Conservation (phyloP, 2,113 vertebrate species). For the Platichthys stellatus region DNA sequence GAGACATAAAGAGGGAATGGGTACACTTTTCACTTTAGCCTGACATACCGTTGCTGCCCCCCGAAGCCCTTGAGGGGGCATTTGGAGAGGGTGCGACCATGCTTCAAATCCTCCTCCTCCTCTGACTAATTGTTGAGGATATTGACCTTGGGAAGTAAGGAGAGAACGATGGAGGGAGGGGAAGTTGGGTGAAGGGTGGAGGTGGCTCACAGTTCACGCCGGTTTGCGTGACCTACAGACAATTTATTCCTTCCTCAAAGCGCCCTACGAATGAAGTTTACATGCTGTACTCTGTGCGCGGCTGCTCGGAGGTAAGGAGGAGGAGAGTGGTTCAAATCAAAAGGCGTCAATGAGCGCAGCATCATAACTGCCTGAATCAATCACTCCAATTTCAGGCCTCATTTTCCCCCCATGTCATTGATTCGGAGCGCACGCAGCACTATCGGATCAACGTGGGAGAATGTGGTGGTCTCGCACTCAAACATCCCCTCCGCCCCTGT, state of each 20-base stretch:
- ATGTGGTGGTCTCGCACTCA: conserved; percentile 47
- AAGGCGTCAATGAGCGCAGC: conserved; percentile 57
- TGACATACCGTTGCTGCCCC: conserved; percentile 81
- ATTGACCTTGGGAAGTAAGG: conserved; percentile 81
- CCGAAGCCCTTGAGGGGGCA: conserved; percentile 80
- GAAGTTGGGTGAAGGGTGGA: conserved; percentile 58
- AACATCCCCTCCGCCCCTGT: conserved; percentile 33
- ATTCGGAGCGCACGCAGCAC: conserved; percentile 62
- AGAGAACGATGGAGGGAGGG: conserved; percentile 51
- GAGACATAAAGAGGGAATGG: conserved; percentile 85
- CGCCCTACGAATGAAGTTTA: background rate
- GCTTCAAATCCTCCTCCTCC: conserved; percentile 77
- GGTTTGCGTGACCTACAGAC: conserved; percentile 54
- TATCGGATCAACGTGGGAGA: conserved; percentile 61
- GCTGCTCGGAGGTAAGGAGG: conserved; percentile 31
- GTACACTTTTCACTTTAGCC: conserved; percentile 82
- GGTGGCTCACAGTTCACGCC: conserved; percentile 57
- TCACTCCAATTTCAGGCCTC: conserved; percentile 60
- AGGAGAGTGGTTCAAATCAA: conserved; percentile 39
- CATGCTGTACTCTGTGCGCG: background rate
- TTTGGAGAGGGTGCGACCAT: conserved; percentile 77
- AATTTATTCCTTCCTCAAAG: conserved; percentile 38
- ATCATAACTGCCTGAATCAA: conserved; percentile 65
- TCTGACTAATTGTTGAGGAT: conserved; percentile 81
- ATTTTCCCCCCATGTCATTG: conserved; percentile 67